Evolutionary conservation across 2,888 invertebrate genomes (phyloP).

Genomic region (Tetranychus piercei): DNA sequence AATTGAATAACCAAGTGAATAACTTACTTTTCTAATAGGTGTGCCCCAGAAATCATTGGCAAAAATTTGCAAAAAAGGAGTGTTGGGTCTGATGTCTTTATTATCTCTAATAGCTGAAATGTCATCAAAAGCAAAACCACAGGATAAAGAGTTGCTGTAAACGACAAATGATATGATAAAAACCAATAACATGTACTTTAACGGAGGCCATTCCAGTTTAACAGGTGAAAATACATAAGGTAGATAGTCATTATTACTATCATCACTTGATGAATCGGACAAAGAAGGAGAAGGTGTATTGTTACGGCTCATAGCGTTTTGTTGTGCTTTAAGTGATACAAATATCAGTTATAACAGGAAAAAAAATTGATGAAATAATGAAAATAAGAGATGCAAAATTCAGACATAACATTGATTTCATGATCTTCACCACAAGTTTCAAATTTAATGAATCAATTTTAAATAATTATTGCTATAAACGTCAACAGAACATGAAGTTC

Average conservation of each 20-base stretch:
- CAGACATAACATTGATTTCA: too few relatives aligned
- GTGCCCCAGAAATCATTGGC: conserved; percentile 97
- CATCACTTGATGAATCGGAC: not conserved
- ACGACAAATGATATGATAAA: not conserved
- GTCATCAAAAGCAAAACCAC: conserved; percentile 5
- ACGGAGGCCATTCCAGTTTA: not conserved
- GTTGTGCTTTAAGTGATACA: too few relatives aligned
- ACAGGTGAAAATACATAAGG: not conserved
- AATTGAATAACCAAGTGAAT: not conserved
- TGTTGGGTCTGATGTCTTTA: conserved; percentile 67
- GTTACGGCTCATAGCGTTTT: not conserved
- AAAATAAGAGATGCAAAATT: too few relatives aligned
- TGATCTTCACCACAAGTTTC: too few relatives aligned
- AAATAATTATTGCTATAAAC: too few relatives aligned
- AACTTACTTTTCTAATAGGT: conserved; percentile 36
- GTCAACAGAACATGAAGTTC: too few relatives aligned
- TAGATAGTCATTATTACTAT: not conserved
- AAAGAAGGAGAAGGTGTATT: not conserved
- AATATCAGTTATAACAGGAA: too few relatives aligned
- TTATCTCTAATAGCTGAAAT: conserved; percentile 90
- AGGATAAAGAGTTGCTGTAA: not conserved
- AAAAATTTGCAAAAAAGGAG: conserved; percentile 60
- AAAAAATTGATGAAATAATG: too few relatives aligned
- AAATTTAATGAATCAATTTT: too few relatives aligned
- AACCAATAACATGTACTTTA: not conserved